phyloP scores from a whole-genome alignment of 2,113 vertebrate genomes.

The Dolichallabes microphthalmus region DNA sequence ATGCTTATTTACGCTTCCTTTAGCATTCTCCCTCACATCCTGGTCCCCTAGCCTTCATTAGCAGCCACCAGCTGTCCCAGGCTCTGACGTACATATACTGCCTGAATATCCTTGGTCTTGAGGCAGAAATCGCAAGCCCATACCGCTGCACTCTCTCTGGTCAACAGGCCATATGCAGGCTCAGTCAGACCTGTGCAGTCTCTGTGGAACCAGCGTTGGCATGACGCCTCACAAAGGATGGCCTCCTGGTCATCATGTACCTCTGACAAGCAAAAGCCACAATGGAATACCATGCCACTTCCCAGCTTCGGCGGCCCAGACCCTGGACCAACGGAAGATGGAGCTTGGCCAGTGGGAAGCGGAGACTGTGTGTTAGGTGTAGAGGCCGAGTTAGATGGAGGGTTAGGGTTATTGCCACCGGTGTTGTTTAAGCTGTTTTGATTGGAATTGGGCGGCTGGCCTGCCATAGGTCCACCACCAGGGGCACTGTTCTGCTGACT shows the following conservation, averaged over 20 bases:
- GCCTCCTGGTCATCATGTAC: constrained; percentile 96
- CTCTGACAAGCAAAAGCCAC: constrained; percentile 89
- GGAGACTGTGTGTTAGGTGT: constrained; percentile 77
- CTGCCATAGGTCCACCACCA: constrained; percentile 66
- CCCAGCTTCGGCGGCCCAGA: constrained; percentile 69
- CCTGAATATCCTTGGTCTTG: constrained; percentile 98
- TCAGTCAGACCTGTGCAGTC: constrained; percentile 97
- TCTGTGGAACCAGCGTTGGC: constrained; percentile 97
- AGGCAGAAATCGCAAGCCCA: constrained; percentile 99
- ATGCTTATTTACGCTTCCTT: constrained; percentile 1
- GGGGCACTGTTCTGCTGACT: constrained; percentile 75
- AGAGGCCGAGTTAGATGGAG: constrained; percentile 74
- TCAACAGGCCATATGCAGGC: constrained; percentile 92
- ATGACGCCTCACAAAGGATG: constrained; percentile 94
- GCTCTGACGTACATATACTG: constrained; percentile 90
- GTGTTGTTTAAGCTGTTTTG: constrained; percentile 75
- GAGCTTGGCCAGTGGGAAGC: constrained; percentile 65
- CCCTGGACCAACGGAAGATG: constrained; percentile 66
- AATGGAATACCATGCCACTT: constrained; percentile 86
- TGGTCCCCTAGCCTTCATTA: constrained; percentile 82
- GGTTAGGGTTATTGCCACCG: constrained; percentile 73
- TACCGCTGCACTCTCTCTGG: constrained; percentile 89
- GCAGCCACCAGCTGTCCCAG: constrained; percentile 93
- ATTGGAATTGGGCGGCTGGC: constrained; percentile 65
- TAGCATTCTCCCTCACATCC: background rate